phyloP scores from a whole-genome alignment of 1,140 invertebrate genomes.

The Stenopsyche tienmushanensis region DNA sequence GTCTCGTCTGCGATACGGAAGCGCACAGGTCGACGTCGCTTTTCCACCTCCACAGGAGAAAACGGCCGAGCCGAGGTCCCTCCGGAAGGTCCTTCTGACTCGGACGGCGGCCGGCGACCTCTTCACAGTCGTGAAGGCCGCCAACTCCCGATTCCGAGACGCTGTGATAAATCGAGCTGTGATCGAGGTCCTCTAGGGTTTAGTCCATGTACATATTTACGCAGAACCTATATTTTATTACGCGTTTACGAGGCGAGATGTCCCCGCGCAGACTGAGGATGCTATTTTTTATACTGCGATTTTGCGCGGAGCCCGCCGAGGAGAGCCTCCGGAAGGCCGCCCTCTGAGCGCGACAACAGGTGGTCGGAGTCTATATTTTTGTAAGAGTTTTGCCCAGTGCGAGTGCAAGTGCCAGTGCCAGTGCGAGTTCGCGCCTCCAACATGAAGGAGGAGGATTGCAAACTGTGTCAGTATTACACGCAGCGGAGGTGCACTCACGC shows the following conservation, averaged over 20 bases:
- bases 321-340: too few relatives aligned
- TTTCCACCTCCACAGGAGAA: slow-evolving; percentile 19
- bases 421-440: slow-evolving; percentile 31
- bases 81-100: too few relatives aligned
- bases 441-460: slow-evolving; percentile 55
- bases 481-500: slow-evolving; percentile 26
- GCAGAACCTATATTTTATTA: background rate
- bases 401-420: background rate
- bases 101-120: background rate
- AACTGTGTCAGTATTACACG: slow-evolving; percentile 49
- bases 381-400: background rate
- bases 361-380: background rate
- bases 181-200: background rate
- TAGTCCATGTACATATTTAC: background rate
- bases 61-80: background rate
- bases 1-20: slow-evolving; percentile 1
- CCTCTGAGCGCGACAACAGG: background rate
- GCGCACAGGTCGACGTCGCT: slow-evolving; percentile 1
- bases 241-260: background rate
- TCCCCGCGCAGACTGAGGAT: background rate
- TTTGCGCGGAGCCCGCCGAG: too few relatives aligned
- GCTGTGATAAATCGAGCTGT: slow-evolving; percentile 5
- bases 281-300: background rate
- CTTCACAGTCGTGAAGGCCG: background rate
- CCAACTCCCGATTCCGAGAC: background rate